phyloP scores from a whole-genome alignment of 2,797 vertebrate species.

The Gambusia yucatana region DNA sequence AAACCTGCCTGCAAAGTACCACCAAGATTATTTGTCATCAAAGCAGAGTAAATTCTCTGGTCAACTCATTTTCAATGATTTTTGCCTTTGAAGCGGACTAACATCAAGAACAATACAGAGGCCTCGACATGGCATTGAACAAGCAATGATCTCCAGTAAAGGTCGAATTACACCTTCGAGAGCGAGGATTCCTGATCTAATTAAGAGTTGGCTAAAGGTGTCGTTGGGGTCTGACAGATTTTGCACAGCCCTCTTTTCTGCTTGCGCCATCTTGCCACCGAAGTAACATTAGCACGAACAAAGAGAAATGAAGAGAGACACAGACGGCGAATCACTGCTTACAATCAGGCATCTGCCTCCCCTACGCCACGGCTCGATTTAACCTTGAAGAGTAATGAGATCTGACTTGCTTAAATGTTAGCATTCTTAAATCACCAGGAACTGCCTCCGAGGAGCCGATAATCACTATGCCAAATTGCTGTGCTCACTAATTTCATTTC shows the following conservation, averaged over 20 bases:
- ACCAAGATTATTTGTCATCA: neutral
- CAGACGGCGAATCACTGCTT: slow-evolving; percentile 66
- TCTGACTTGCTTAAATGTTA: slow-evolving; percentile 87
- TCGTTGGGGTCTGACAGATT: slow-evolving; percentile 63
- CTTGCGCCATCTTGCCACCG: slow-evolving; percentile 35
- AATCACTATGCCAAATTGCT: slow-evolving; percentile 86
- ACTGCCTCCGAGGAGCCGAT: slow-evolving; percentile 83
- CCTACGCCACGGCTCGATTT: slow-evolving; percentile 78
- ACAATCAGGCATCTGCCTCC: slow-evolving; percentile 74
- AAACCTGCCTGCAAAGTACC: neutral
- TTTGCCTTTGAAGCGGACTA: neutral
- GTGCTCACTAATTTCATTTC: slow-evolving; percentile 84
- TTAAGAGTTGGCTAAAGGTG: slow-evolving; percentile 71
- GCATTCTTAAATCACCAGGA: slow-evolving; percentile 86
- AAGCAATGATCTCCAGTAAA: slow-evolving; percentile 52
- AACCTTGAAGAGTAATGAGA: slow-evolving; percentile 89
- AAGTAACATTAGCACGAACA: slow-evolving; percentile 55
- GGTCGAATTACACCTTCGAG: slow-evolving; percentile 65
- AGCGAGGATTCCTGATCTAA: slow-evolving; percentile 66
- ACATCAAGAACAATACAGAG: slow-evolving; percentile 20
- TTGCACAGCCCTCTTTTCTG: slow-evolving; percentile 40
- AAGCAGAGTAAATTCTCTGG: neutral
- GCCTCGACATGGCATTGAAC: slow-evolving; percentile 26
- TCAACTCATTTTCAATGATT: neutral
- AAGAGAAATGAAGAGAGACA: slow-evolving; percentile 59